phyloP scores from a whole-genome alignment of 1,140 invertebrate genomes.

The Popillia japonica region DNA sequence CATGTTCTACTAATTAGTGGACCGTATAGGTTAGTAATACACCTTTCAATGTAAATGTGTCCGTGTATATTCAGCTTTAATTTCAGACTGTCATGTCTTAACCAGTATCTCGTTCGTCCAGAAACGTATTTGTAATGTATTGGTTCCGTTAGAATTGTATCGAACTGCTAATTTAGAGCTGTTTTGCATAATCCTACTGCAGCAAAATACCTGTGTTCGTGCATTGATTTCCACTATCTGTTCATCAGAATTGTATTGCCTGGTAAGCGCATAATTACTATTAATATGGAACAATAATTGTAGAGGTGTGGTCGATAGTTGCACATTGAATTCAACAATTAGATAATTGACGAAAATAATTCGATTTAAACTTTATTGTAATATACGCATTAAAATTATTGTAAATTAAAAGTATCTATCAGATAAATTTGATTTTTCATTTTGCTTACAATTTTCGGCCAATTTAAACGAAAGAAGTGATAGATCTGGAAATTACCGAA shows the following conservation, averaged over 20 bases:
- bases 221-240: background rate
- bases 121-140: too few species aligned
- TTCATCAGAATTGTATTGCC: background rate
- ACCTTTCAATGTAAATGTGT: background rate
- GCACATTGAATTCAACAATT: background rate
- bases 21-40: slow-evolving; percentile 11
- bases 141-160: background rate
- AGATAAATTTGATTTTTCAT: too few species aligned
- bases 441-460: too few species aligned
- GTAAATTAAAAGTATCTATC: too few species aligned
- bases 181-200: background rate
- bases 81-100: background rate
- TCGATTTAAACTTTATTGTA: background rate
- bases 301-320: background rate
- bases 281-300: background rate
- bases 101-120: background rate
- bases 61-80: slow-evolving; percentile 10
- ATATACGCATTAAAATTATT: too few species aligned
- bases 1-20: slow-evolving; percentile 37
- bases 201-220: background rate
- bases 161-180: background rate
- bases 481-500: too few species aligned
- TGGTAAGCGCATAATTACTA: background rate
- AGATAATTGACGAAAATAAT: background rate
- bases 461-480: too few species aligned